Base-by-base conservation (phyloP, 2,797 vertebrate genomes). In the Todus mexicanus region DNA sequence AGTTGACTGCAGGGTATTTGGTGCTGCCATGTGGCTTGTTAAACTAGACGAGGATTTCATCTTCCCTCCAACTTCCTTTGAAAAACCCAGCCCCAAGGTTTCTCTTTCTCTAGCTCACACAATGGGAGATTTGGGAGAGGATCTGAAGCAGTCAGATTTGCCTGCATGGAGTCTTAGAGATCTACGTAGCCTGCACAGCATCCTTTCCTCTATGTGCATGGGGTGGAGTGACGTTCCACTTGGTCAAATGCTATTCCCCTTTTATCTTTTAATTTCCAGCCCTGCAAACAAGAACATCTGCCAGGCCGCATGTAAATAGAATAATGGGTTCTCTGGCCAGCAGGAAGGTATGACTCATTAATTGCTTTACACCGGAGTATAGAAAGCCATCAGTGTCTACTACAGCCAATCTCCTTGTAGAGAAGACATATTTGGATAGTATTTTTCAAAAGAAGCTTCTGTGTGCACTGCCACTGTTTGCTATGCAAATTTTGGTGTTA, bases 401-500 rank as follows among this genome's bases (percentile, higher is more conserved):
- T 43, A 5, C 9, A 60, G 60, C 75, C 31, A 38, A 5, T 59
- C 92, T 89, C 93, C 87, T 87, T n/a, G 31, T 5, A 75, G 92
- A 80, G 92, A 87, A 76, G 29, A 40, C 79, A 31, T 53, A 50
- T 63, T 89, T 84, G 86, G 50, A 45, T 38, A 50, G 74, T 38
- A 54, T 92, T 93, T 94, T 91, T 90, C 88, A 73, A 79, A 87
- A 90, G 87, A 86, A 87, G 75, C 63, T 77, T 73, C 91, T 88
- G 65, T 78, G 70, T 94, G 89, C 70, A 81, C 89, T 87, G 72
- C 87, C 91, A 93, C 94, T 86, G 84, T 96, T 95, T 83, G 86
- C 95, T 96, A 97, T 95, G 96, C 96, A 97, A 97, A 97, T 96
- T 92, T 92, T 96, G 91, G 90, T 93, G 96, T 97, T 97, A 97